Base-by-base conservation (phyloP, 2,888 invertebrate genomes). In the Eupelmus urozonus region DNA sequence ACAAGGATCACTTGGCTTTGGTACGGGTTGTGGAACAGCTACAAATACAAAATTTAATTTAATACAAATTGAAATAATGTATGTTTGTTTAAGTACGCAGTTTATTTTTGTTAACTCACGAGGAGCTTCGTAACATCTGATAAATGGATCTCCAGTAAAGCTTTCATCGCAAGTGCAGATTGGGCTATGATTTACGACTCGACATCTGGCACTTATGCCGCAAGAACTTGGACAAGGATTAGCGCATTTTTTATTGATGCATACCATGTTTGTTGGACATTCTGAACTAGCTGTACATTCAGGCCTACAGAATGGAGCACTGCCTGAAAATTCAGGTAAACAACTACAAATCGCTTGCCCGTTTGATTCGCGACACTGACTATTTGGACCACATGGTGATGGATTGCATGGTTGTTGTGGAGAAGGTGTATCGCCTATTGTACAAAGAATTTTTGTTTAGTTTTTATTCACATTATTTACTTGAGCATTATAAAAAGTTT, bases 271-370 rank as follows among this genome's bases (percentile, higher is more conserved):
- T 86, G 93, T 93, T 51, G 89, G 85, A 82, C 91, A 91, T 81
- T 90, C 90, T 40, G 88, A 85, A 80, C 90, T 90, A 7, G 88
- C 83, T 18, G 90, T 87, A 82, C 91, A 91, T 81, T 91, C 91
- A 0, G 90, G 90, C 55, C 90, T 84, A 80, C 91, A 91, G 65
- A 85, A 85, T 18, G 95, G 95, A 69, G 96, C 96, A 83, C 93
- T 94, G 74, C 96, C 96, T 66, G 93, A 91, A 87, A 92, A 96
- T 55, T 92, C 93, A 77, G 93, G 92, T 78, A 94, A 90, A 85
- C 96, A 96, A 25, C 94, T 94, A 86, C 96, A 96, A n/a, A 94
- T 93, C 5, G 94, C 94, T 81, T 94, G 92, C 42, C 92, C 93
- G 83, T 94, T 94, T 20, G 93, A 90, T 87, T 93, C 93, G 74